Evolutionary conservation across 2,113 vertebrate genomes (phyloP).

Genomic region (Scomber colias): DNA sequence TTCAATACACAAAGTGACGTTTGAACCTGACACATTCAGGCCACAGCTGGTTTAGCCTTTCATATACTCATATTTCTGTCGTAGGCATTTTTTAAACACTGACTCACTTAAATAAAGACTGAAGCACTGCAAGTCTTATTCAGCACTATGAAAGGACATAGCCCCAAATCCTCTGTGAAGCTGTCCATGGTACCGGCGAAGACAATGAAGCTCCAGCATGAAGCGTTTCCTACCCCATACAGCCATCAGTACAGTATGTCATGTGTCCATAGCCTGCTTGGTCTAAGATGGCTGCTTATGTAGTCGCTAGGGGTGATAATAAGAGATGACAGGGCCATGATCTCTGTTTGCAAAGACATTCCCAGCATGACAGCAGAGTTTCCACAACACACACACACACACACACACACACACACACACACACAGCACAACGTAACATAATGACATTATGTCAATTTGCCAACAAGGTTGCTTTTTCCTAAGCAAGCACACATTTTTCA

Average conservation of each 20-base stretch:
- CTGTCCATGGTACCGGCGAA: constrained; percentile 61
- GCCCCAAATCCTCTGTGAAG: constrained; percentile 41
- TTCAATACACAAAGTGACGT: constrained; percentile 65
- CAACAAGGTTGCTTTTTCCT: constrained; percentile 64
- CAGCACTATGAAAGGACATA: constrained; percentile 38
- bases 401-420: constrained; percentile 29
- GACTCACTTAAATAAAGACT: constrained; percentile 56
- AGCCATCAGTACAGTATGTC: constrained; percentile 16
- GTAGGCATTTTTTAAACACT: constrained; percentile 32
- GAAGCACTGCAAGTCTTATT: constrained; percentile 44
- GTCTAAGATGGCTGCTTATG: constrained; percentile 48
- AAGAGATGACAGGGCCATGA: constrained; percentile 11
- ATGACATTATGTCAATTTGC: constrained; percentile 68
- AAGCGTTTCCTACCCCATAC: constrained; percentile 1
- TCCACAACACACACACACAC: constrained; percentile 49
- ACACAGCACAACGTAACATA: constrained; percentile 44
- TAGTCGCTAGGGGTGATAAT: not conserved
- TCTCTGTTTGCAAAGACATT: constrained; percentile 57
- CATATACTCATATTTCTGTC: constrained; percentile 60
- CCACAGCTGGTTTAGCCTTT: constrained; percentile 70
- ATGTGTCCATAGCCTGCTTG: constrained; percentile 8
- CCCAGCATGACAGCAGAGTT: constrained; percentile 48
- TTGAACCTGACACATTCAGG: constrained; percentile 80
- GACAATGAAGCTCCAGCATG: constrained; percentile 34
- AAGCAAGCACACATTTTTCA: constrained; percentile 34